A percentile compares a stretch with the other conserved stretches of the same genome.
Conservation (phyloP, 2,113 vertebrate species). For the Microcebus lehilahytsara region DNA sequence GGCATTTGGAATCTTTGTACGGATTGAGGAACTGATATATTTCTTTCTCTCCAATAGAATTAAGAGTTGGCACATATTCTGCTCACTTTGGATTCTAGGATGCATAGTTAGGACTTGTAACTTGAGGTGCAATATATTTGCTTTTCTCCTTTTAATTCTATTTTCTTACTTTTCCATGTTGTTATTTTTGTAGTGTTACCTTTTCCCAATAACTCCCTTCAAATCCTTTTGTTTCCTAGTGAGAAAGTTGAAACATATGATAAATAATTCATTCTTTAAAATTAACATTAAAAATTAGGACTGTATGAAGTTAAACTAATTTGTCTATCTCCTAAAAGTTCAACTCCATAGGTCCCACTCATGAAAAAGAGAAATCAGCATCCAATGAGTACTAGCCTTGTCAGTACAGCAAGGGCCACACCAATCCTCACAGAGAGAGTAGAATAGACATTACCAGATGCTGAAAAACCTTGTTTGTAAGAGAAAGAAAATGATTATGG, state of each 20-base stretch:
- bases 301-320: background rate
- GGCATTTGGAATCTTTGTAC: background rate
- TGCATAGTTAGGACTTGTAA: background rate
- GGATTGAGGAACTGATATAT: background rate
- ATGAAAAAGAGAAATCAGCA: background rate
- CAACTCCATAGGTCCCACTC: background rate
- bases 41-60: background rate
- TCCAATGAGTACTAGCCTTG: too few species aligned
- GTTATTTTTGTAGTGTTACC: background rate
- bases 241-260: background rate
- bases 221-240: background rate
- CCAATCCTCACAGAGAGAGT: fast-evolving
- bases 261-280: background rate
- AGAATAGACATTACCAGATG: background rate
- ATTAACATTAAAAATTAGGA: background rate
- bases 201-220: background rate
- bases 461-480: background rate
- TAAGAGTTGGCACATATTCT: background rate
- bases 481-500: background rate
- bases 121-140: background rate
- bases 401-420: too few species aligned
- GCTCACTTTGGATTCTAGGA: background rate
- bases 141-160: background rate
- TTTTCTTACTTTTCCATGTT: background rate
- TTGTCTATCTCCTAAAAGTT: background rate